Evolutionary conservation across 2,888 invertebrate genomes (phyloP).

Genomic region (Allygus modestus): DNA sequence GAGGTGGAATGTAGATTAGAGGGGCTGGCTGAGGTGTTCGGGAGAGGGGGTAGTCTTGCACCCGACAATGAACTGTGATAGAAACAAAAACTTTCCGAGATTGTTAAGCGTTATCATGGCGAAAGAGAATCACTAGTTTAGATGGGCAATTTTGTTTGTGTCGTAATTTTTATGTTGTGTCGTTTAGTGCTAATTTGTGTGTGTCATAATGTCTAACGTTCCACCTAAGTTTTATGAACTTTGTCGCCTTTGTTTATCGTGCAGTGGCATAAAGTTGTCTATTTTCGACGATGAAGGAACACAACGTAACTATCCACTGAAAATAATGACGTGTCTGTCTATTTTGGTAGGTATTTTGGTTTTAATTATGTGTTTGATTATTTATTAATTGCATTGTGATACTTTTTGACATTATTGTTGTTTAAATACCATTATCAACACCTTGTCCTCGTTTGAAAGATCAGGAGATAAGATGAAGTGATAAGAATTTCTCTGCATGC

Average conservation of each 20-base stretch:
- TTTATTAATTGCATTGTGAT: neutral
- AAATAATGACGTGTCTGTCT: slow-evolving; percentile 88
- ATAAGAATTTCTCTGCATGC: slow-evolving; percentile 69
- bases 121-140: slow-evolving; percentile 64
- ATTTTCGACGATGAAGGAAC: slow-evolving; percentile 87
- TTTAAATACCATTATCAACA: slow-evolving; percentile 66
- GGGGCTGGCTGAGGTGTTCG: slow-evolving; percentile 38
- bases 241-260: slow-evolving; percentile 95
- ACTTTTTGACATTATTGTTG: slow-evolving; percentile 30
- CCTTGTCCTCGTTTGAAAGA: slow-evolving; percentile 69
- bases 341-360: slow-evolving; percentile 83
- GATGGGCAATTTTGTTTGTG: slow-evolving; percentile 63
- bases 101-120: slow-evolving; percentile 63
- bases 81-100: slow-evolving; percentile 66
- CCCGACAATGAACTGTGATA: slow-evolving; percentile 68
- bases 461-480: slow-evolving; percentile 70
- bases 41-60: slow-evolving; percentile 62
- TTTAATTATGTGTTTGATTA: slow-evolving; percentile 9
- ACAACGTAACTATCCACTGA: slow-evolving; percentile 82
- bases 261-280: slow-evolving; percentile 85
- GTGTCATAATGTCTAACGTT: slow-evolving; percentile 86
- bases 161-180: slow-evolving; percentile 60
- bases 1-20: slow-evolving; percentile 64
- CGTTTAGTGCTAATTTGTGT: slow-evolving; percentile 59
- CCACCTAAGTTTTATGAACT: slow-evolving; percentile 95